Evolutionary conservation across 2,888 invertebrate species (phyloP).

Genomic region (Quadriops clusia): DNA sequence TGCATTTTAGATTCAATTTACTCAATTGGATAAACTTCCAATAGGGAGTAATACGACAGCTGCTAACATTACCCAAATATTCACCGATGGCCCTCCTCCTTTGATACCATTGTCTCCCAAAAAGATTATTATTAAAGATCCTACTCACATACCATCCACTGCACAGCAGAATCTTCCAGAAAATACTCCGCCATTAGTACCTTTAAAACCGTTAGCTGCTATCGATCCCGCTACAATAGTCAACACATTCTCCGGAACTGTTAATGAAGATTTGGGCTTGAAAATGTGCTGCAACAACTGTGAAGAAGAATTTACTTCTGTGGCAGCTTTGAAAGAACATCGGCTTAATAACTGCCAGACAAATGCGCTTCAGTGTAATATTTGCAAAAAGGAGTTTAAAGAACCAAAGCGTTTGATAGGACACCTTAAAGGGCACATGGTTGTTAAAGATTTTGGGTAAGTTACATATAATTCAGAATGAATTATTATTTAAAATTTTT

Average conservation of each 20-base stretch:
- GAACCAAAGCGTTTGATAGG: slow-evolving; percentile 29
- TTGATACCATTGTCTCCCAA: slow-evolving; percentile 25
- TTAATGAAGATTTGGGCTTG: slow-evolving; percentile 18
- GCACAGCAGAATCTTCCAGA: slow-evolving; percentile 17
- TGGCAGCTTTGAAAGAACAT: slow-evolving; percentile 25
- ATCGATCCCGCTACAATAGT: slow-evolving; percentile 17
- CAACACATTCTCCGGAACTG: slow-evolving; percentile 17
- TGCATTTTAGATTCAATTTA: too few relatives aligned
- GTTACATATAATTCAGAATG: too few relatives aligned
- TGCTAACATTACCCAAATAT: too few relatives aligned
- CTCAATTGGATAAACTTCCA: too few relatives aligned
- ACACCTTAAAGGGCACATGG: slow-evolving; percentile 32
- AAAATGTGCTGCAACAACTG: slow-evolving; percentile 26
- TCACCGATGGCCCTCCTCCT: slow-evolving; percentile 28
- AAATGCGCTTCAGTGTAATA: slow-evolving; percentile 27
- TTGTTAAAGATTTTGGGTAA: slow-evolving; percentile 31
- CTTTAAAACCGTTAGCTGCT: slow-evolving; percentile 24
- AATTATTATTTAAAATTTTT: too few relatives aligned
- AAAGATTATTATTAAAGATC: slow-evolving; percentile 16
- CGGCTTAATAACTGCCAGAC: slow-evolving; percentile 22
- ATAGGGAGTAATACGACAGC: too few relatives aligned
- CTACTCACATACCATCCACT: slow-evolving; percentile 6
- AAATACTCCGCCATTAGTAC: slow-evolving; percentile 30
- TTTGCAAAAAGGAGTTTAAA: slow-evolving; percentile 30
- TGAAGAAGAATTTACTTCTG: slow-evolving; percentile 24